Percentiles rank a stretch among this genome's conserved stretches.
Evolutionary conservation across 2,888 invertebrate genomes (phyloP).

Genomic region (Rosalia funebris): DNA sequence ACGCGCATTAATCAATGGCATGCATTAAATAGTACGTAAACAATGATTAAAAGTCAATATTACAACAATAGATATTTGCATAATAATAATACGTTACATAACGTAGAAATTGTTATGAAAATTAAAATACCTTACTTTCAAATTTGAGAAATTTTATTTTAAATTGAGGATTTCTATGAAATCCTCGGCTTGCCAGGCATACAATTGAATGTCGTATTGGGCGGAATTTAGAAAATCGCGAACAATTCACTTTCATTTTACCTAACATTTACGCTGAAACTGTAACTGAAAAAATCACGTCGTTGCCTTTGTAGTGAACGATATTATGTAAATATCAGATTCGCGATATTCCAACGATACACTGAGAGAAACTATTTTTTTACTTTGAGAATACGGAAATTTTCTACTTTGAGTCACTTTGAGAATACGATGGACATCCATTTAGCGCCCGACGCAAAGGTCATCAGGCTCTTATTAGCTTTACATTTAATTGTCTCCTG

Average conservation of each 20-base stretch:
- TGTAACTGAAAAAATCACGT: not conserved
- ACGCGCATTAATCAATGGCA: slow-evolving; percentile 40
- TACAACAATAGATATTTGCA: slow-evolving; percentile 53
- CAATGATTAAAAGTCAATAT: slow-evolving; percentile 48
- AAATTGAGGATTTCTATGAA: slow-evolving; percentile 14
- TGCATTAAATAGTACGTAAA: slow-evolving; percentile 50
- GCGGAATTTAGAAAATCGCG: slow-evolving; percentile 44
- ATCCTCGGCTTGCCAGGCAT: slow-evolving; percentile 16
- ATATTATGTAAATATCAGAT: too few relatives aligned
- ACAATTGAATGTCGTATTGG: slow-evolving; percentile 44
- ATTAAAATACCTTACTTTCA: slow-evolving; percentile 47
- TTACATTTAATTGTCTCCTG: too few relatives aligned
- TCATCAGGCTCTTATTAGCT: too few relatives aligned
- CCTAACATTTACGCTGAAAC: slow-evolving; percentile 10
- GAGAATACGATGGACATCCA: too few relatives aligned
- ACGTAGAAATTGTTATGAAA: slow-evolving; percentile 48
- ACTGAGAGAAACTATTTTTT: too few relatives aligned
- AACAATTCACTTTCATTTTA: slow-evolving; percentile 28
- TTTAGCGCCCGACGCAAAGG: too few relatives aligned
- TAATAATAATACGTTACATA: slow-evolving; percentile 52
- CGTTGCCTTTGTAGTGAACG: too few relatives aligned
- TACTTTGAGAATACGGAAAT: too few relatives aligned
- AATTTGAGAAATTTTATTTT: slow-evolving; percentile 35
- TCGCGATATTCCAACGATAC: too few relatives aligned
- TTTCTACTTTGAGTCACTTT: too few relatives aligned